Conservation (phyloP, 2,113 vertebrate species). For the Cercopithecus mona region DNA sequence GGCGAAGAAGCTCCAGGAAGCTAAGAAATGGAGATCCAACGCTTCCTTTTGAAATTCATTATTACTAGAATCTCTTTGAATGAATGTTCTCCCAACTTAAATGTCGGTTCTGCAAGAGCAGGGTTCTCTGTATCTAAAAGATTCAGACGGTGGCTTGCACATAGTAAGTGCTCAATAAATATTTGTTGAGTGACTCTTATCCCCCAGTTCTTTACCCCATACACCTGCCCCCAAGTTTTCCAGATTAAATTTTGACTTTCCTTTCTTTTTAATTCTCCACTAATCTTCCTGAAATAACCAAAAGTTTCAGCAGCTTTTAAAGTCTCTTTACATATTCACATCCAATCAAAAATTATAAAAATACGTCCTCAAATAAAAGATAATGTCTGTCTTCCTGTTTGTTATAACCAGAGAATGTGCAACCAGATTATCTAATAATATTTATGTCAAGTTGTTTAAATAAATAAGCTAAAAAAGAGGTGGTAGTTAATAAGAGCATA, state of each 20-base stretch:
- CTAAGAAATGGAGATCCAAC: not conserved
- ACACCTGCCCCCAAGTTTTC: not conserved
- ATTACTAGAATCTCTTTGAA: not conserved
- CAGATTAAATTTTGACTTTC: not conserved
- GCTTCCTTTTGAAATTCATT: not conserved
- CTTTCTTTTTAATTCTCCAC: not conserved
- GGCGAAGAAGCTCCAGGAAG: not conserved
- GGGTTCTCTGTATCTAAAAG: not conserved
- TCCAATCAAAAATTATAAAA: conserved; percentile 28
- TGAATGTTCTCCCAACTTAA: not conserved
- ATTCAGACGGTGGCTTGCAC: not conserved
- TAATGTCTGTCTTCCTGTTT: not conserved
- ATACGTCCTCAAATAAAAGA: not conserved
- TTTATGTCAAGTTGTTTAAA: not conserved
- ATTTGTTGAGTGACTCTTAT: not conserved
- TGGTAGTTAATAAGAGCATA: not conserved
- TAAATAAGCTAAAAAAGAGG: conserved; percentile 6
- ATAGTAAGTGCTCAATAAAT: not conserved
- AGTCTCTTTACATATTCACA: not conserved
- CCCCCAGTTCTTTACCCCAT: not conserved
- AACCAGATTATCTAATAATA: not conserved
- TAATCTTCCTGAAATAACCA: conserved; percentile 31
- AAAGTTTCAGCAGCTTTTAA: conserved; percentile 13
- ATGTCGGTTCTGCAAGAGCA: not conserved
- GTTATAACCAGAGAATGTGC: not conserved